phyloP scores from a whole-genome alignment of 2,113 vertebrate genomes.

The Felis chaus region DNA sequence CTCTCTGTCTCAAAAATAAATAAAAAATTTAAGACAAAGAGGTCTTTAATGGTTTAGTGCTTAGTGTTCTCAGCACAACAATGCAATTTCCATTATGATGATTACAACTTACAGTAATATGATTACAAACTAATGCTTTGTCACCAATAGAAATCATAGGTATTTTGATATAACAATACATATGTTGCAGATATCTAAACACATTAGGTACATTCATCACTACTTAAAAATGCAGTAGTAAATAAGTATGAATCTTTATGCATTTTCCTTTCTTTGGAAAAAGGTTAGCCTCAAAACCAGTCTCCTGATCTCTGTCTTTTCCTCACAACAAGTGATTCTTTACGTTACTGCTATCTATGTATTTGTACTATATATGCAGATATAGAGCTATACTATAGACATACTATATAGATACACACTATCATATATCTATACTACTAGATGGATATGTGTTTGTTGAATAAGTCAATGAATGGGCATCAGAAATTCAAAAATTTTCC shows the following conservation, averaged over 20 bases:
- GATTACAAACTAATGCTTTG: background rate
- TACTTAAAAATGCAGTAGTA: background rate
- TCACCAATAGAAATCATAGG: background rate
- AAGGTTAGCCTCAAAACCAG: background rate
- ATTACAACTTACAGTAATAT: background rate
- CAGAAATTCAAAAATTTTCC: background rate
- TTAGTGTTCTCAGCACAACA: no score
- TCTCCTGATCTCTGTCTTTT: background rate
- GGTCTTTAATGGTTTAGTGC: no score
- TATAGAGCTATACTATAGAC: background rate
- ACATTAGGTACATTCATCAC: background rate
- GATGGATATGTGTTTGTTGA: background rate
- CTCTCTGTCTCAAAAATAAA: no score
- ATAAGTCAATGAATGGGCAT: background rate
- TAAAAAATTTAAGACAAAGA: no score
- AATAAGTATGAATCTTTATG: background rate
- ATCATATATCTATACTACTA: background rate
- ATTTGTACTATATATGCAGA: no score
- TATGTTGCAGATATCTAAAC: background rate
- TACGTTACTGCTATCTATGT: background rate
- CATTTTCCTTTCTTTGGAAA: background rate
- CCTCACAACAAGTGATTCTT: background rate
- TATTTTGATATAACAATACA: background rate
- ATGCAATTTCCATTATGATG: background rate
- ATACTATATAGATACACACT: background rate